phyloP scores from a whole-genome alignment of 2,113 vertebrate genomes.

The Todiramphus saurophagus region DNA sequence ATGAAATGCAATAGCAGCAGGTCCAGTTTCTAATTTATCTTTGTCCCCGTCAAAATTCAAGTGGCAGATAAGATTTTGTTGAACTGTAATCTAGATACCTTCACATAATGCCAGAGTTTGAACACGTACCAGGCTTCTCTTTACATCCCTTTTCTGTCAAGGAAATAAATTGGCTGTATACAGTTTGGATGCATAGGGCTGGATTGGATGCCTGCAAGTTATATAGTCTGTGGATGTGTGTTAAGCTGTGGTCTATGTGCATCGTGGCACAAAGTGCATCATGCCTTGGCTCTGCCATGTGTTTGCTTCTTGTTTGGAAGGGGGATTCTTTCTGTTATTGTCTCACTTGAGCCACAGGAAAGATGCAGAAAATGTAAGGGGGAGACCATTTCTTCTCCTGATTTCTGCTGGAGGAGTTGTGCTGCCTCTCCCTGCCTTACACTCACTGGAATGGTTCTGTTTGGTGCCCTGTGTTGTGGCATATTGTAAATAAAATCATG shows the following conservation, averaged over 20 bases:
- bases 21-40: neutral
- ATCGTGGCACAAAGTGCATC: neutral
- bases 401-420: neutral
- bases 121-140: neutral
- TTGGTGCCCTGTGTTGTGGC: neutral
- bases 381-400: neutral
- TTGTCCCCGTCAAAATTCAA: neutral
- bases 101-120: neutral
- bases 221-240: neutral
- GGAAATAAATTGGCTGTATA: neutral
- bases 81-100: neutral
- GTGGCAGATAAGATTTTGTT: neutral
- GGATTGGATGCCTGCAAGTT: neutral
- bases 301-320: neutral
- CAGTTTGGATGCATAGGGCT: neutral
- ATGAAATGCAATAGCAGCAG: neutral
- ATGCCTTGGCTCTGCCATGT: rapidly evolving
- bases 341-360: neutral
- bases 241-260: neutral
- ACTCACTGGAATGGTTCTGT: neutral
- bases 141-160: neutral
- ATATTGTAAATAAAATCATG: rapidly evolving
- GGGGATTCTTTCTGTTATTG: neutral
- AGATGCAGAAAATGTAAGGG: neutral
- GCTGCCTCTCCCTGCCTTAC: neutral